phyloP scores from a whole-genome alignment of 2,888 invertebrate genomes.

The Watsonalla binaria region DNA sequence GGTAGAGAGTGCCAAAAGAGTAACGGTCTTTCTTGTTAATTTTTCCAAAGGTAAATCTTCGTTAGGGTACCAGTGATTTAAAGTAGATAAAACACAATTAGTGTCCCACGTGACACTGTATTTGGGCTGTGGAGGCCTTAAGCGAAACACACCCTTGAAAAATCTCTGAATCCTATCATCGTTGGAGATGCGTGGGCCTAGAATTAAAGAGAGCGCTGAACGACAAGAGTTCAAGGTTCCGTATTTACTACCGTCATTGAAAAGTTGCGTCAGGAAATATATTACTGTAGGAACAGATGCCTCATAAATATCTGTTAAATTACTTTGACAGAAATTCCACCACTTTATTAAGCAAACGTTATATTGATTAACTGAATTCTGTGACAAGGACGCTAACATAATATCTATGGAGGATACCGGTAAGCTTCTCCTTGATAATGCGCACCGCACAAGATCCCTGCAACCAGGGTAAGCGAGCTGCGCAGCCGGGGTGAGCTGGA shows the following conservation, averaged over 20 bases:
- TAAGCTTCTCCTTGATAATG: constrained; percentile 3
- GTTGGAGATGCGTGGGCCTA: not conserved
- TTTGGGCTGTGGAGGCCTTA: constrained; percentile 6
- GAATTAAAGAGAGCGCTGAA: no score
- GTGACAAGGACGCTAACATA: constrained; percentile 11
- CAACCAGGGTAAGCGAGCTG: constrained; percentile 13
- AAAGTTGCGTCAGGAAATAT: constrained; percentile 4
- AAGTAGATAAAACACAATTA: constrained; percentile 2
- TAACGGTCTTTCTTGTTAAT: not conserved
- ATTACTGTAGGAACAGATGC: constrained; percentile 4
- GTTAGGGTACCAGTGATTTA: not conserved
- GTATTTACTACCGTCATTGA: constrained; percentile 3
- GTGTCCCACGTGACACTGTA: constrained; percentile 9
- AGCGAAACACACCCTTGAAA: constrained; percentile 8
- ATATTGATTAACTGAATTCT: constrained; percentile 12
- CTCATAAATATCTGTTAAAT: constrained; percentile 2
- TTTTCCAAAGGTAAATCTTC: not conserved
- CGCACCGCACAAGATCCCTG: constrained; percentile 13
- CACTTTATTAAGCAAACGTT: constrained; percentile 6
- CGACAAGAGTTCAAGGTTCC: no score
- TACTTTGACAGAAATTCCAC: constrained; percentile 6
- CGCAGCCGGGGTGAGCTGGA: constrained; percentile 7
- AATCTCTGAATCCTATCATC: constrained; percentile 7
- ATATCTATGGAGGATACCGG: constrained; percentile 7
- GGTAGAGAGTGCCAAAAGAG: not conserved